Percentiles rank a stretch among this genome's conserved stretches.
These are phyloP conservation scores for Perca flavescens DNA, from an alignment of 2,113 vertebrate species.

Conservation along the genomic window DNA sequence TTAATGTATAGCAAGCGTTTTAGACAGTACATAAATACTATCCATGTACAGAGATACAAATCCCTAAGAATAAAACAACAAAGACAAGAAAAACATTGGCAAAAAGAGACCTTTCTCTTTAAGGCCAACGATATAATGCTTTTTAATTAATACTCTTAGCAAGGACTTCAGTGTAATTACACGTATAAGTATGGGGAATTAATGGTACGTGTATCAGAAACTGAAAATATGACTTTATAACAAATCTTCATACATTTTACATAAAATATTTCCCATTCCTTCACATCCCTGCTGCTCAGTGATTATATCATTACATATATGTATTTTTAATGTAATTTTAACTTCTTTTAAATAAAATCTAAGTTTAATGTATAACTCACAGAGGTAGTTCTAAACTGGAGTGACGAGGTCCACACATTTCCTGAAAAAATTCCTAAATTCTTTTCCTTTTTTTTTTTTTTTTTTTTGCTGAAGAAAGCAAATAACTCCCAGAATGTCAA, in stretches of 20 bases:
- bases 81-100: no score
- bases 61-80: conserved; percentile 27
- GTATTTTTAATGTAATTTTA: neutral
- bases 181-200: neutral
- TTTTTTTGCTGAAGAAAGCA: neutral
- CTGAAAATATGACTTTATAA: neutral
- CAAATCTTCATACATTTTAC: neutral
- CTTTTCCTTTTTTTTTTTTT: no score
- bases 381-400: conserved; percentile 62
- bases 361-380: neutral
- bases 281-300: conserved; percentile 15
- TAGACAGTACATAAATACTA: conserved; percentile 54
- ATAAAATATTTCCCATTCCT: neutral
- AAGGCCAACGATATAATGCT: neutral
- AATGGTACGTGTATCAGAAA: neutral
- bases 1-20: conserved; percentile 23
- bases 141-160: conserved; percentile 1
- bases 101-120: neutral
- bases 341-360: conserved; percentile 15
- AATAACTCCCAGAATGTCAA: no score
- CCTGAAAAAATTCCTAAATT: neutral
- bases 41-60: conserved; percentile 55
- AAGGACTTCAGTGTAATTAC: conserved; percentile 35
- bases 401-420: neutral
- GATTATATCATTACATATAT: neutral